These are phyloP conservation scores for Thalassarche chlororhynchos DNA, from an alignment of 2,113 vertebrate genomes.

Conservation along the genomic window DNA sequence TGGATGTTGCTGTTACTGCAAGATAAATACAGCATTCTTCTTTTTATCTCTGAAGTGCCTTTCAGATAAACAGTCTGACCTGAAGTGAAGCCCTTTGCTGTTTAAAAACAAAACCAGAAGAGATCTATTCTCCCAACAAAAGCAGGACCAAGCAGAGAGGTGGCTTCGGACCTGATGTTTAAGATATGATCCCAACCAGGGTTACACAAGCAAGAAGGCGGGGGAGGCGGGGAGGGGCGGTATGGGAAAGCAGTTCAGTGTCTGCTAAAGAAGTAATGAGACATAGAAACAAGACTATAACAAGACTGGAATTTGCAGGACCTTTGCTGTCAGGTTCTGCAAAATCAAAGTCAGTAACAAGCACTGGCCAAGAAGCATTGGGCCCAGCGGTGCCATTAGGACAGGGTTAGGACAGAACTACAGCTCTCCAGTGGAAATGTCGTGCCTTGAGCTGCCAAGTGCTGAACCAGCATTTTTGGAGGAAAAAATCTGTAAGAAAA, in stretches of 20 bases:
- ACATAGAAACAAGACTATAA: not conserved
- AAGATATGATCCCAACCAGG: not conserved
- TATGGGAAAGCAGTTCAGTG: not conserved
- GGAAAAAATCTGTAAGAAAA: not conserved
- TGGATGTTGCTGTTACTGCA: constrained; percentile 35
- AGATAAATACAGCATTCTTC: constrained; percentile 60
- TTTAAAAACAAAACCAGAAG: constrained; percentile 7
- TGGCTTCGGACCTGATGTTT: not conserved
- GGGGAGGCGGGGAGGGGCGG: too few species aligned
- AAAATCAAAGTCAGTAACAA: not conserved
- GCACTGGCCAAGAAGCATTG: not conserved
- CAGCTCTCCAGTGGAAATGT: not conserved
- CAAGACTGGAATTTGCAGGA: not conserved
- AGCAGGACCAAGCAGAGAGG: not conserved
- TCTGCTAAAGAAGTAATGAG: not conserved
- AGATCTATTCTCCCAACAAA: constrained; percentile 31
- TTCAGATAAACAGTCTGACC: constrained; percentile 50
- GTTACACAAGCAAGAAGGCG: not conserved
- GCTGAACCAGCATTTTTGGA: not conserved
- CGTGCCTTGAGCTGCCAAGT: not conserved
- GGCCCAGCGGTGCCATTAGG: not conserved
- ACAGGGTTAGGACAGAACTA: not conserved
- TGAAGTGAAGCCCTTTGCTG: not conserved
- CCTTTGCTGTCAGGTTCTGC: not conserved
- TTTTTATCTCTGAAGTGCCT: constrained; percentile 52